These are phyloP conservation scores for Porites divaricata DNA, from an alignment of 92 coral and sea anemone species.

Conservation along the genomic window DNA sequence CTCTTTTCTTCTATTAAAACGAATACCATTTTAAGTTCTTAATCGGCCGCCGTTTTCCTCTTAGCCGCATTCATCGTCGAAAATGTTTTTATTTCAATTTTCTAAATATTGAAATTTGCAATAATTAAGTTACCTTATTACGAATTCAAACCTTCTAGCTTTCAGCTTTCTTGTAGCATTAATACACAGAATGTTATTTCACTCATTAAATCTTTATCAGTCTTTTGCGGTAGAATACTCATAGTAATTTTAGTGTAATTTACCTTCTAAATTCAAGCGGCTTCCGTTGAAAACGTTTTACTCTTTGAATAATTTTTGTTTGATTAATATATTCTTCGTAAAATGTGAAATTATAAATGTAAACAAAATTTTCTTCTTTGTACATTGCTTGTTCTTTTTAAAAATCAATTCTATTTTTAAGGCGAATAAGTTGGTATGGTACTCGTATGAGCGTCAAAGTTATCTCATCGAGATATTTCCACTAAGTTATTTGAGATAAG, in stretches of 20 bases:
- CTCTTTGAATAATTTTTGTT: slow-evolving; percentile 14
- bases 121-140: slow-evolving; percentile 7
- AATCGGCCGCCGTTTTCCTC: slow-evolving; percentile 1
- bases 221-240: background rate
- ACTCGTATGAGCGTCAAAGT: background rate
- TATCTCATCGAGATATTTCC: background rate
- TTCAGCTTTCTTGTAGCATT: background rate
- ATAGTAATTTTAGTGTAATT: slow-evolving; percentile 2
- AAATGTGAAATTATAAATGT: slow-evolving; percentile 10
- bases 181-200: slow-evolving; percentile 6
- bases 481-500: background rate
- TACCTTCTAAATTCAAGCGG: background rate
- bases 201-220: slow-evolving; percentile 19
- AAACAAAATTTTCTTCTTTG: background rate
- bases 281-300: slow-evolving; percentile 4
- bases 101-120: slow-evolving; percentile 10
- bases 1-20: background rate
- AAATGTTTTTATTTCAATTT: background rate
- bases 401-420: background rate
- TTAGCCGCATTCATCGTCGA: background rate
- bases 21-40: background rate
- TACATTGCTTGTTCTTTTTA: background rate
- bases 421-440: background rate
- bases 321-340: background rate
- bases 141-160: background rate